These are phyloP conservation scores for Campoplex nolae DNA, from an alignment of 2,888 invertebrate species.

Conservation along the genomic window DNA sequence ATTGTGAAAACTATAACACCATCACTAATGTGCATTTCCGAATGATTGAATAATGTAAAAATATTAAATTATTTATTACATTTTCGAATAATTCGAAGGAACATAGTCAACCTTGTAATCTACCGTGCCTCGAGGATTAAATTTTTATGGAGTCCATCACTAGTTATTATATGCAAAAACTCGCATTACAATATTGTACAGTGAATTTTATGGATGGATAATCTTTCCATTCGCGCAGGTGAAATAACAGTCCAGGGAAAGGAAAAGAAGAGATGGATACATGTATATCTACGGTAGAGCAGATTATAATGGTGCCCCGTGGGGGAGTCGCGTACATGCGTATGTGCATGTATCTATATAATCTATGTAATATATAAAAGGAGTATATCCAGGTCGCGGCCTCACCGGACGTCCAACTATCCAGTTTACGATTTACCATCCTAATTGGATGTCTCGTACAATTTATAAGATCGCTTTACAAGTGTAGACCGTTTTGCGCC, in stretches of 20 bases:
- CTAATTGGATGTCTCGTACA: slow-evolving; percentile 75
- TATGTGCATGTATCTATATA: slow-evolving; percentile 7
- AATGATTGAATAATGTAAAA: neutral
- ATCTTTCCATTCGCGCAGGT: slow-evolving; percentile 56
- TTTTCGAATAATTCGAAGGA: neutral
- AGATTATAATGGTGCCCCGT: slow-evolving; percentile 62
- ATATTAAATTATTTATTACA: neutral
- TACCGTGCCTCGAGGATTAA: neutral
- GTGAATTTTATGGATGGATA: slow-evolving; percentile 41
- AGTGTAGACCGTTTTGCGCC: slow-evolving; percentile 65
- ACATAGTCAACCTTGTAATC: neutral
- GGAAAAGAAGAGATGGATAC: slow-evolving; percentile 39
- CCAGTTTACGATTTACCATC: slow-evolving; percentile 70
- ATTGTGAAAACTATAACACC: neutral
- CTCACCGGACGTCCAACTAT: slow-evolving; percentile 51
- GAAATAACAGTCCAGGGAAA: slow-evolving; percentile 51
- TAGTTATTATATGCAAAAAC: slow-evolving; percentile 11
- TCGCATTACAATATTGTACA: slow-evolving; percentile 11
- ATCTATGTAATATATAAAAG: slow-evolving; percentile 34
- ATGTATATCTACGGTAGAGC: slow-evolving; percentile 39
- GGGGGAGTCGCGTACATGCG: slow-evolving; percentile 34
- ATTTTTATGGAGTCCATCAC: slow-evolving; percentile 1
- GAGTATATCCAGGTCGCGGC: slow-evolving; percentile 62
- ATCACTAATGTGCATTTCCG: neutral
- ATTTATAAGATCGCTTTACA: slow-evolving; percentile 73